Evolutionary conservation across 2,797 vertebrate species (phyloP).

Genomic region (Psittacula echo): DNA sequence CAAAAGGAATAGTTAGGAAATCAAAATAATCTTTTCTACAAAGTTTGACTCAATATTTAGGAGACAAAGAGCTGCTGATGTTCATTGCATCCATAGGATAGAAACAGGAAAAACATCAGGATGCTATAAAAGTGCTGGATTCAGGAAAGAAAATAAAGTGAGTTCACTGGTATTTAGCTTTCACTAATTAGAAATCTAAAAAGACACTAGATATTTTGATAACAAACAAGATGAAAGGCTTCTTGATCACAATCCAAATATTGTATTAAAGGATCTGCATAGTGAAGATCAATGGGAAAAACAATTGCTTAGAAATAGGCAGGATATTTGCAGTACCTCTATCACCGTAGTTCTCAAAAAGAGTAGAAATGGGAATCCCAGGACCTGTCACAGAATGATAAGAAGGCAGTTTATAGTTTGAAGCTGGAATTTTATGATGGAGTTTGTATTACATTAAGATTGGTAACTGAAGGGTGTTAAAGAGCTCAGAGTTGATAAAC

Average conservation of each 20-base stretch:
- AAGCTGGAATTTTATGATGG: not conserved
- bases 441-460: not conserved
- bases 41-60: not conserved
- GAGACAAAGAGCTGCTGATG: not conserved
- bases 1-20: not conserved
- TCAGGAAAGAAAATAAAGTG: not conserved
- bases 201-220: not conserved
- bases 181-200: not conserved
- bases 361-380: slow-evolving; percentile 80
- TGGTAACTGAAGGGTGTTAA: not conserved
- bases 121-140: not conserved
- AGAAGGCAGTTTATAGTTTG: not conserved
- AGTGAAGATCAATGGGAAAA: not conserved
- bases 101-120: not conserved
- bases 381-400: slow-evolving; percentile 72
- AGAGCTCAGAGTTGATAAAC: not conserved
- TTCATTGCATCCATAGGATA: not conserved
- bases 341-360: slow-evolving; percentile 75
- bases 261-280: not conserved
- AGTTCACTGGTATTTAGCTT: not conserved
- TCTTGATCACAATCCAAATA: not conserved
- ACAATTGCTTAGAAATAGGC: not conserved
- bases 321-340: slow-evolving; percentile 72
- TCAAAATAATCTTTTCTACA: not conserved
- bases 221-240: not conserved